A percentile compares a stretch with the other conserved stretches of the same genome.
These are phyloP conservation scores for Octodonta nipae DNA, from an alignment of 2,888 invertebrate genomes.

Conservation along the genomic window DNA sequence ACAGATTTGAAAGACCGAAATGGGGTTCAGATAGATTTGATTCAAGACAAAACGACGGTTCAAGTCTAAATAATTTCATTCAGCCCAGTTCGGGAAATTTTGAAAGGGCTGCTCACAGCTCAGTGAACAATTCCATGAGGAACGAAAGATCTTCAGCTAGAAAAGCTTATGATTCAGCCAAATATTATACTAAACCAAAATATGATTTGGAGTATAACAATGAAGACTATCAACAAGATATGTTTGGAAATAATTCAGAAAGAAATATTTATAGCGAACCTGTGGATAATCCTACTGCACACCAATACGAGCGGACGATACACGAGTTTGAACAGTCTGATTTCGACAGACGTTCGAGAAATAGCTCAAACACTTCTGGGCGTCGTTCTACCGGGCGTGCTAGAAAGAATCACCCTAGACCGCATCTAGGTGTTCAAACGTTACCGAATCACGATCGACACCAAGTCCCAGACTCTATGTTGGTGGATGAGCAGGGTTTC, in stretches of 20 bases:
- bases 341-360: conserved; percentile 34
- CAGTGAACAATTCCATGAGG: conserved; percentile 23
- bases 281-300: conserved; percentile 25
- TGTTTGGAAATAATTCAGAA: conserved; percentile 36
- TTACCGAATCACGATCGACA: conserved; percentile 43
- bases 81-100: conserved; percentile 27
- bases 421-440: conserved; percentile 44
- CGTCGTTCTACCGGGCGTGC: conserved; percentile 30
- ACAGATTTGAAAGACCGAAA: conserved; percentile 45
- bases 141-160: conserved; percentile 26
- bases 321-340: conserved; percentile 50
- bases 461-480: conserved; percentile 49
- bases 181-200: conserved; percentile 32
- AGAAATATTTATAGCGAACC: conserved; percentile 39
- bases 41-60: conserved; percentile 35
- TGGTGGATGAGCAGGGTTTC: conserved; percentile 83
- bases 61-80: conserved; percentile 25
- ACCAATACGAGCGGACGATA: conserved; percentile 32
- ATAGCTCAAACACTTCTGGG: conserved; percentile 33
- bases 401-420: conserved; percentile 36
- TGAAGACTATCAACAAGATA: conserved; percentile 28
- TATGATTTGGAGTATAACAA: conserved; percentile 30
- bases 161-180: conserved; percentile 30
- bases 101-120: conserved; percentile 25
- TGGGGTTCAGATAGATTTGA: conserved; percentile 44